A percentile compares a stretch with the other conserved stretches of the same genome.
phyloP scores from a whole-genome alignment of 2,888 invertebrate genomes.

The Lepidocyrtinus sp. region DNA sequence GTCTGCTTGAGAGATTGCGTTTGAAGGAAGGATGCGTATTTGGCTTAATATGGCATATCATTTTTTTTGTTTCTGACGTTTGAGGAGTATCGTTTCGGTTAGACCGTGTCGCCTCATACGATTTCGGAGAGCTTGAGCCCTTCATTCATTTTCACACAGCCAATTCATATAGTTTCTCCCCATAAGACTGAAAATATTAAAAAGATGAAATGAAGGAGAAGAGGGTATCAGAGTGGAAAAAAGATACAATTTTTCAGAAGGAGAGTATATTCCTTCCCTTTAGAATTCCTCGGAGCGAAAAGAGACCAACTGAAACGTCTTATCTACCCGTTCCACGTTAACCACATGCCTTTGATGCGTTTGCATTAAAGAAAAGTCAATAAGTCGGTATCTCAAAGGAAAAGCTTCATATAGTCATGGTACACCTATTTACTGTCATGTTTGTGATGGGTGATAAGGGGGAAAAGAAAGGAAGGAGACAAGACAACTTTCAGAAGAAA shows the following conservation, averaged over 20 bases:
- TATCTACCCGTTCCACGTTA: slow-evolving; percentile 36
- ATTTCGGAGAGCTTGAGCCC: no score
- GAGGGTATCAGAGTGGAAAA: slow-evolving; percentile 1
- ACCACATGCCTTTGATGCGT: not conserved
- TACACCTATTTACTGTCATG: slow-evolving; percentile 36
- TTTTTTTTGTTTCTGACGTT: slow-evolving; percentile 33
- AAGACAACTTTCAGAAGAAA: not conserved
- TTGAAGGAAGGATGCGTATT: slow-evolving; percentile 10
- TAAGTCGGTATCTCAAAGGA: slow-evolving; percentile 14
- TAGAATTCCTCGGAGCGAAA: not conserved
- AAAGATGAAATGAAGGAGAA: slow-evolving; percentile 39
- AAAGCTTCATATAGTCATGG: not conserved
- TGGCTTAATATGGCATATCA: slow-evolving; percentile 1
- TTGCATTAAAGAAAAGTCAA: slow-evolving; percentile 31
- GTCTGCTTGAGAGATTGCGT: slow-evolving; percentile 43
- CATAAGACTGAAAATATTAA: slow-evolving; percentile 39
- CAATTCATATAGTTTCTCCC: slow-evolving; percentile 10
- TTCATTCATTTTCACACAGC: slow-evolving; percentile 51
- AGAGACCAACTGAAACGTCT: not conserved
- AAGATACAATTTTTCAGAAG: not conserved
- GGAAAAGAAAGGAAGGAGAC: not conserved
- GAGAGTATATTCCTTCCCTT: not conserved
- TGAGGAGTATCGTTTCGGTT: slow-evolving; percentile 20
- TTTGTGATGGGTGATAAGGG: slow-evolving; percentile 30
- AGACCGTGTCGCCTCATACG: slow-evolving; percentile 40